A percentile compares a stretch with the other conserved stretches of the same genome.
phyloP scores from a whole-genome alignment of 2,888 invertebrate genomes.

The Prostheceraeus crozeri region DNA sequence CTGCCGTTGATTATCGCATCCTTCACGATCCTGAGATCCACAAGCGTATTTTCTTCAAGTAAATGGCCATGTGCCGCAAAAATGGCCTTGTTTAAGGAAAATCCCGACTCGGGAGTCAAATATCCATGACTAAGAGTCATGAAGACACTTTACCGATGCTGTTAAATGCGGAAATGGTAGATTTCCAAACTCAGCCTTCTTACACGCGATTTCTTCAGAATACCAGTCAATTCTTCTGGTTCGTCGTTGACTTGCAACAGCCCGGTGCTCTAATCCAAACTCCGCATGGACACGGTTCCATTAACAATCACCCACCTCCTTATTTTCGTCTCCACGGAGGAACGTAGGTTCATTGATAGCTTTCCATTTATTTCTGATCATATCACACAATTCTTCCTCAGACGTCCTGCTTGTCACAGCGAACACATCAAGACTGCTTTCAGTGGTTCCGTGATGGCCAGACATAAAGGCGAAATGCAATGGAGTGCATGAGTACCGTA shows the following conservation, averaged over 20 bases:
- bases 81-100: conserved; percentile 13
- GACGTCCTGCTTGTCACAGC: too few species aligned
- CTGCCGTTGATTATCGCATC: conserved; percentile 15
- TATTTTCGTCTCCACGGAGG: too few species aligned
- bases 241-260: too few species aligned
- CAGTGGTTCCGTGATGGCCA: too few species aligned
- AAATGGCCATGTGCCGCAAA: conserved; percentile 10
- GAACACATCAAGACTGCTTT: too few species aligned
- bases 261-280: not conserved
- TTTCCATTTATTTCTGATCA: conserved; percentile 8
- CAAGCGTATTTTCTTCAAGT: not conserved
- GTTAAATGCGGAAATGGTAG: not conserved
- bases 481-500: not conserved
- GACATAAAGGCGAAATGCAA: not conserved
- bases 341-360: too few species aligned
- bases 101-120: not conserved
- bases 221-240: conserved; percentile 20
- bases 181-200: not conserved
- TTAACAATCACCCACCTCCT: too few species aligned
- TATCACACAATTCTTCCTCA: conserved; percentile 1
- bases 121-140: conserved; percentile 20
- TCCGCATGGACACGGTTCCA: conserved; percentile 17
- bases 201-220: conserved; percentile 5
- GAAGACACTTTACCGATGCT: not conserved
- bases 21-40: not conserved